Conservation (phyloP, 1,140 invertebrate species). For the Cotesia vestalis region DNA sequence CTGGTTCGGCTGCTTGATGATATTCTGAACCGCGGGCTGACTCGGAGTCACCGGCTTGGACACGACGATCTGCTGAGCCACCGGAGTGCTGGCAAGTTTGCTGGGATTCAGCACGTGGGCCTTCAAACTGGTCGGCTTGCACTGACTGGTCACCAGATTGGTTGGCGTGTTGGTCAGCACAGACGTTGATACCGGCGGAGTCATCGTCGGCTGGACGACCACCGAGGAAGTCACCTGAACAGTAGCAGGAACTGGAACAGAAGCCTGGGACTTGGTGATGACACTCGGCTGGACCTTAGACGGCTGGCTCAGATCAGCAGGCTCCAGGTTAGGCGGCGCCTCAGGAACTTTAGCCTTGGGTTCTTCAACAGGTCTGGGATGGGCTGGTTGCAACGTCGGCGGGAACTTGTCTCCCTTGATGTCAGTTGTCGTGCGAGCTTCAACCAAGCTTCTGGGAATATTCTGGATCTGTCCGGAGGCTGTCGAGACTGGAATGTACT, state of each 20-base stretch:
- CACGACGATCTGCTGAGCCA: constrained; percentile 46
- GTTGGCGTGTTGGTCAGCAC: constrained; percentile 25
- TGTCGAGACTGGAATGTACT: constrained; percentile 72
- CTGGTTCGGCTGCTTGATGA: constrained; percentile 54
- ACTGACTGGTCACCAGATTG: constrained; percentile 35
- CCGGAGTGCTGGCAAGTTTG: constrained; percentile 46
- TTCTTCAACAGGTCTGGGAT: constrained; percentile 11
- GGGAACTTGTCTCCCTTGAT: constrained; percentile 31
- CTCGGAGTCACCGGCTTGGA: constrained; percentile 50
- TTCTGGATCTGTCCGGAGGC: constrained; percentile 49
- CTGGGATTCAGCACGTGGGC: constrained; percentile 67
- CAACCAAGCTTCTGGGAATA: constrained; percentile 39
- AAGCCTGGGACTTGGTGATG: constrained; percentile 54
- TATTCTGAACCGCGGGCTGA: constrained; percentile 55
- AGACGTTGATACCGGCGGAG: constrained; percentile 15
- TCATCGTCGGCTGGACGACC: constrained; percentile 40
- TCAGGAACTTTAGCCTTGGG: not conserved
- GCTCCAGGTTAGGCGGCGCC: constrained; percentile 39
- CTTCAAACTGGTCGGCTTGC: constrained; percentile 66
- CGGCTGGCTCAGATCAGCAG: constrained; percentile 33
- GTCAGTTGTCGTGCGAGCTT: constrained; percentile 36
- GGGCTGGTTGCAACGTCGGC: constrained; percentile 22
- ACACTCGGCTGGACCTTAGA: constrained; percentile 47
- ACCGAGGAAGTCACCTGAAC: constrained; percentile 1
- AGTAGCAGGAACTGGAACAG: constrained; percentile 12